These are phyloP conservation scores for Elysia crispata DNA, from an alignment of 2,888 invertebrate species.

Conservation along the genomic window DNA sequence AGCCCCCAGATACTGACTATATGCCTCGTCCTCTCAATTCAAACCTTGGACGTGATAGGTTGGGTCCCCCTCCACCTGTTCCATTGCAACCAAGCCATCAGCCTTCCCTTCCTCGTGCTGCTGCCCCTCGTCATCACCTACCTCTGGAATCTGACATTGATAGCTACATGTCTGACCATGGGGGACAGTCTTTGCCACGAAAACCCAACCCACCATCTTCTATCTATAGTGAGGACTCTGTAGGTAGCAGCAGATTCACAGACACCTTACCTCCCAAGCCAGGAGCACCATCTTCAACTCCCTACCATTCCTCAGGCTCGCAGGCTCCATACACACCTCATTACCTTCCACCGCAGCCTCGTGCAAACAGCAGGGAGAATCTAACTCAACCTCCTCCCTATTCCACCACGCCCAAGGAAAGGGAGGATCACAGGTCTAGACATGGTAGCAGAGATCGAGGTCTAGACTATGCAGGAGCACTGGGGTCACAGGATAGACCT, in stretches of 20 bases:
- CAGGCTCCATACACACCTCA: too few relatives aligned
- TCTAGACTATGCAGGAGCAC: too few relatives aligned
- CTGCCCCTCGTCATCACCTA: not conserved
- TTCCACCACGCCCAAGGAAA: constrained; percentile 44
- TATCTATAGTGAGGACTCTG: too few relatives aligned
- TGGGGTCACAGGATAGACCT: too few relatives aligned
- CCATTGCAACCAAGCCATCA: not conserved
- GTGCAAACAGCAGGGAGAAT: constrained; percentile 17
- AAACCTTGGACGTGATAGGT: constrained; percentile 28
- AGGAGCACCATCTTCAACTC: constrained; percentile 23
- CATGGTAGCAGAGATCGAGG: not conserved
- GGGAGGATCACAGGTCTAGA: not conserved
- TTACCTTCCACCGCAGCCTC: constrained; percentile 6
- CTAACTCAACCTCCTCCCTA: constrained; percentile 6
- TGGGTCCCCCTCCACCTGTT: constrained; percentile 21
- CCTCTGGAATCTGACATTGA: constrained; percentile 9
- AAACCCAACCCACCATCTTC: constrained; percentile 10
- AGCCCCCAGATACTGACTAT: constrained; percentile 43
- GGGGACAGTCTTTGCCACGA: constrained; percentile 32
- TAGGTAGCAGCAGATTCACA: constrained; percentile 5
- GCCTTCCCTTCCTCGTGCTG: not conserved
- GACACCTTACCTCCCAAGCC: constrained; percentile 35
- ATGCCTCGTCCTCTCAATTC: constrained; percentile 43
- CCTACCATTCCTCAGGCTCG: too few relatives aligned
- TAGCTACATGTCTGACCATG: constrained; percentile 30